These are phyloP conservation scores for Lymantria dispar DNA, from an alignment of 2,888 invertebrate genomes.

Conservation along the genomic window DNA sequence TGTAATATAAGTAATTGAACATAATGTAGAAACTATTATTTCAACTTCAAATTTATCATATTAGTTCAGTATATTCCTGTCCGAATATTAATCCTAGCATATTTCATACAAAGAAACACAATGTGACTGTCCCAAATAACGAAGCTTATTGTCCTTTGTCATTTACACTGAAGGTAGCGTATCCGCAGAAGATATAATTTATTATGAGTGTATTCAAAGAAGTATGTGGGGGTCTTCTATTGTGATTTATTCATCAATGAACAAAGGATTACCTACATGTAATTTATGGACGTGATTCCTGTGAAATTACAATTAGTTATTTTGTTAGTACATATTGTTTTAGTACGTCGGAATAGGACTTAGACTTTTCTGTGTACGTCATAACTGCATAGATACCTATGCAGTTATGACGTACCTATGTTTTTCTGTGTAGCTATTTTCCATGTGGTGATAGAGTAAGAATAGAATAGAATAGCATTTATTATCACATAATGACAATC, in stretches of 20 bases:
- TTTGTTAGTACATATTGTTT: too few species aligned
- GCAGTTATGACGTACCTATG: too few species aligned
- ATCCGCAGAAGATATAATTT: background rate
- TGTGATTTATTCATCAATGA: background rate
- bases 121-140: background rate
- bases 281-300: background rate
- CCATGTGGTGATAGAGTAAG: too few species aligned
- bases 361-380: too few species aligned
- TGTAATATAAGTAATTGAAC: too few species aligned
- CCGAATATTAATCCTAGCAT: slow-evolving; percentile 1
- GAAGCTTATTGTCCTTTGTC: background rate
- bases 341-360: too few species aligned
- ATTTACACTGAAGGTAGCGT: background rate
- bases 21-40: too few species aligned
- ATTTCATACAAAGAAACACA: background rate
- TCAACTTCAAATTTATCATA: too few species aligned
- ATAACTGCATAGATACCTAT: too few species aligned
- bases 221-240: background rate
- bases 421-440: too few species aligned
- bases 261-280: background rate
- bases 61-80: background rate
- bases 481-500: too few species aligned
- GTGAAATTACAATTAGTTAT: background rate
- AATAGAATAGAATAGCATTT: too few species aligned
- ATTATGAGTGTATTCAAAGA: background rate